Conservation (phyloP, 2,797 vertebrate species). For the Oreochromis grahami region DNA sequence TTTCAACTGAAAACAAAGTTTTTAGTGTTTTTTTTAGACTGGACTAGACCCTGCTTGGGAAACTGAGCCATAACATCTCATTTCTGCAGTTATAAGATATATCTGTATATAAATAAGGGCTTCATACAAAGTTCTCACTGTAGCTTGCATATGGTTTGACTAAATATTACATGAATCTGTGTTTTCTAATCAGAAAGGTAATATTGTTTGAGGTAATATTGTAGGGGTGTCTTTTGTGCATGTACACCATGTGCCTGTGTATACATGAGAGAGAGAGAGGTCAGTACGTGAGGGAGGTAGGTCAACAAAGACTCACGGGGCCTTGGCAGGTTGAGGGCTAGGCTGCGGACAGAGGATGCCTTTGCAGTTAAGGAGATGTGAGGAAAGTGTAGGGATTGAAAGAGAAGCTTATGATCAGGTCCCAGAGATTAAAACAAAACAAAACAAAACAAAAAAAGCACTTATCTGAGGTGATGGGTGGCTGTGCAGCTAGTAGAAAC, state of each 20-base stretch:
- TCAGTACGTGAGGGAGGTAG: conserved; percentile 42
- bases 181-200: not conserved
- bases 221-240: not conserved
- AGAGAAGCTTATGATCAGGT: conserved; percentile 6
- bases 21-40: not conserved
- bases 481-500: not conserved
- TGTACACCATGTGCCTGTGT: not conserved
- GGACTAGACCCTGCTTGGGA: not conserved
- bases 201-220: conserved; percentile 51
- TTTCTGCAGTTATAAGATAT: not conserved
- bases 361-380: not conserved
- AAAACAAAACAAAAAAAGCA: not conserved
- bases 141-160: not conserved
- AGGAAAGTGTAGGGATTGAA: not conserved
- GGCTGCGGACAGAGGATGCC: not conserved
- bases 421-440: not conserved
- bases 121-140: not conserved
- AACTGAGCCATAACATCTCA: not conserved
- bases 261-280: not conserved
- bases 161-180: not conserved
- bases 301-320: conserved; percentile 26
- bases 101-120: not conserved
- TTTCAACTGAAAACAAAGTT: not conserved
- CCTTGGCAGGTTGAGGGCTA: not conserved
- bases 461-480: not conserved